Evolutionary conservation across 2,113 vertebrate species (phyloP).

Genomic region (Recurvirostra avosetta): DNA sequence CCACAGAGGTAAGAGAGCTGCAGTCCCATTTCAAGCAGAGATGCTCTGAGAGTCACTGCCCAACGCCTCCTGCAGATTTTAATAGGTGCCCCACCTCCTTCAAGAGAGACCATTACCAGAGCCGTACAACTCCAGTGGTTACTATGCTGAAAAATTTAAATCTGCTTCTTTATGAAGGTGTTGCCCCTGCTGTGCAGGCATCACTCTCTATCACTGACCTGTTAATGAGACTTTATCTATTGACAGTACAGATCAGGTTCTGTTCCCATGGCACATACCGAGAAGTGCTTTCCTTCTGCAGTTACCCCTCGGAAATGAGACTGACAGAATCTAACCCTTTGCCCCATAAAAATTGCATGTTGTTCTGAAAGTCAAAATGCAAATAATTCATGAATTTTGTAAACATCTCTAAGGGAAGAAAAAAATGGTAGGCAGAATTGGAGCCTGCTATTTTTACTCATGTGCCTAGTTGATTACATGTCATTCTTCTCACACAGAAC

Average conservation of each 20-base stretch:
- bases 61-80: background rate
- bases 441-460: background rate
- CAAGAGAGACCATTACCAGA: background rate
- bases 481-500: constrained; percentile 53
- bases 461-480: constrained; percentile 36
- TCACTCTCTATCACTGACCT: background rate
- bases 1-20: background rate
- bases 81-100: background rate
- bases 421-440: constrained; percentile 17
- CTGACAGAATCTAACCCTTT: background rate
- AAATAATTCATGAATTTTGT: constrained; percentile 40
- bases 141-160: background rate
- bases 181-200: background rate
- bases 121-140: background rate
- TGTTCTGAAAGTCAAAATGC: constrained; percentile 32
- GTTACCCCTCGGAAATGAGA: background rate
- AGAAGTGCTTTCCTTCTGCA: background rate
- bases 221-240: background rate
- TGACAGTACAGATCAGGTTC: background rate
- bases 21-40: background rate
- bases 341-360: background rate
- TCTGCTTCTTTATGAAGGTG: background rate
- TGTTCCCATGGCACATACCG: background rate
- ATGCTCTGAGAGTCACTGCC: background rate
- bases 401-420: constrained; percentile 5